Evolutionary conservation across 2,888 invertebrate species (phyloP), one percentile per base, ranked within the genome.

Genomic region (Amitus sp.): DNA sequence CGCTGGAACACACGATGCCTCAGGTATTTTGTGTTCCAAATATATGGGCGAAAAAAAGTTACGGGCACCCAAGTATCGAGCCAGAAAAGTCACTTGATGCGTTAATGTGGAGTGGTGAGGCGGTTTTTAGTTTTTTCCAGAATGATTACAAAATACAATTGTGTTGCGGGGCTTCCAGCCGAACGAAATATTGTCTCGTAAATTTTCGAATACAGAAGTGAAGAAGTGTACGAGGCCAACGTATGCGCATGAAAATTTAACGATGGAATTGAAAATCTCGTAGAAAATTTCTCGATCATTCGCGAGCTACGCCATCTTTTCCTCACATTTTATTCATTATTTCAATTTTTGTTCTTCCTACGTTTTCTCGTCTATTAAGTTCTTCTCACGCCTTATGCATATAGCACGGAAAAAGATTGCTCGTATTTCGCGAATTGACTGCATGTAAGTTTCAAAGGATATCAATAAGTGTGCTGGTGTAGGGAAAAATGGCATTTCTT

Each of bases 91-190:
- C n/a, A n/a, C n/a, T n/a, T n/a, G n/a, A n/a, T n/a, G n/a, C n/a
- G n/a, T n/a, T n/a, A n/a, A n/a, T n/a, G n/a, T n/a, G n/a, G n/a
- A n/a, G n/a, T n/a, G n/a, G n/a, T n/a, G n/a, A n/a, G n/a, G n/a
- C n/a, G n/a, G n/a, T n/a, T n/a, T n/a, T n/a, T n/a, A n/a, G n/a
- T n/a, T n/a, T n/a, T n/a, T n/a, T n/a, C n/a, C n/a, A n/a, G n/a
- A n/a, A n/a, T n/a, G n/a, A n/a, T n/a, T 54, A 56, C 63, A 63
- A 67, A 67, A 65, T 58, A 62, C 53, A 65, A 67, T 62, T 53
- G 52, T 45, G 49, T 40, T 50, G 50, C 49, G 40, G 33, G 20
- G 47, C 47, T 53, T 42, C 48, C 30, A 54, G 47, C 43, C 45
- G 42, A 61, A 53, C 57, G 57, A 65, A 69, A 67, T 65, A 66